Conservation (phyloP, 2,113 vertebrate genomes). For the Dipodomys stephensi region DNA sequence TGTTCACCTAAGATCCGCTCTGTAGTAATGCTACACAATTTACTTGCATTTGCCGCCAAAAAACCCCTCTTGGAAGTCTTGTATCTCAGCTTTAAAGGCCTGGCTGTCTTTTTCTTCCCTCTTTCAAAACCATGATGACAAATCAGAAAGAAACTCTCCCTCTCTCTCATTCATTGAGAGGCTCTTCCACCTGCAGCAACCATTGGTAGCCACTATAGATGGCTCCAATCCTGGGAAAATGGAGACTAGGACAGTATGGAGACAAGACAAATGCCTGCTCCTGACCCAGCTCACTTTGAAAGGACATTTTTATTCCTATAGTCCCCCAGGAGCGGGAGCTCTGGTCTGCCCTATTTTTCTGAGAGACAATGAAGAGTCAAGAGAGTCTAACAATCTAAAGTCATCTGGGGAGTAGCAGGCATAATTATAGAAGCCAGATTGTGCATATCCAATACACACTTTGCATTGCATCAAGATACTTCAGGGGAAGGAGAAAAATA, state of each 20-base stretch:
- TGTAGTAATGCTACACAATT: conserved; percentile 55
- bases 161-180: background rate
- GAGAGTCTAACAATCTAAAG: background rate
- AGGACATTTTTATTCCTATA: background rate
- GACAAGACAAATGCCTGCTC: background rate
- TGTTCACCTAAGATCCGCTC: conserved; percentile 57
- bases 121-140: background rate
- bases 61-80: conserved; percentile 21
- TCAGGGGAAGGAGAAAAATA: background rate
- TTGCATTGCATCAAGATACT: background rate
- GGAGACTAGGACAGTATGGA: background rate
- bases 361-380: background rate
- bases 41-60: conserved; percentile 51
- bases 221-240: background rate
- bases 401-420: background rate
- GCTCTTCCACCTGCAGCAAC: background rate
- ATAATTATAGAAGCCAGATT: background rate
- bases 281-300: background rate
- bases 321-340: background rate
- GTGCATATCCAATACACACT: background rate
- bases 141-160: background rate
- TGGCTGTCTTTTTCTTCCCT: conserved; percentile 37
- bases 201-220: background rate
- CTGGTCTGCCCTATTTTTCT: background rate
- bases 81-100: conserved; percentile 36